These are phyloP conservation scores for Sylvietta virens DNA, from an alignment of 2,113 vertebrate species.

Conservation along the genomic window DNA sequence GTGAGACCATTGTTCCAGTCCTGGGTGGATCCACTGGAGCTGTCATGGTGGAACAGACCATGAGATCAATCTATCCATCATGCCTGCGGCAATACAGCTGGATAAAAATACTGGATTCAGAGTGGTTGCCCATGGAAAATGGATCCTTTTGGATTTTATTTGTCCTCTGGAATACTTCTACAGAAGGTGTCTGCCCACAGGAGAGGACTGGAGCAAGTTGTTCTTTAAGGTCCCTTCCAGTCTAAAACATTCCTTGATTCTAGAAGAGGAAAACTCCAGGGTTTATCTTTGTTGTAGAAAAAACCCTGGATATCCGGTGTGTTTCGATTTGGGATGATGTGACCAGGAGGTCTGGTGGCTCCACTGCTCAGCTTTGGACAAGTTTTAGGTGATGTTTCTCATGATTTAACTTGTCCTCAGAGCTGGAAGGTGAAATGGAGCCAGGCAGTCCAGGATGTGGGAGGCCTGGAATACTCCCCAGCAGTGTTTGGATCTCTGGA, in stretches of 20 bases:
- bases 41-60: fast-evolving
- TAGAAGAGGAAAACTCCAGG: neutral
- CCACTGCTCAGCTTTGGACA: neutral
- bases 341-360: neutral
- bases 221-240: neutral
- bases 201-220: neutral
- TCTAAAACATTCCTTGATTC: neutral
- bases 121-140: neutral
- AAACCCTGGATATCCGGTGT: fast-evolving
- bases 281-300: neutral
- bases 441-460: neutral
- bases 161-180: neutral
- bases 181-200: neutral
- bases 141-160: neutral
- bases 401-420: neutral
- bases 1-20: neutral
- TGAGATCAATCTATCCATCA: fast-evolving
- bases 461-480: too few relatives aligned
- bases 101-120: fast-evolving
- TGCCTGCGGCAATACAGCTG: fast-evolving
- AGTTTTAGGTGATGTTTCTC: neutral
- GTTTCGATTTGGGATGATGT: neutral
- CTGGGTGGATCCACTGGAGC: fast-evolving
- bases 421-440: neutral
- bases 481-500: neutral